These are phyloP conservation scores for Pongo abelii DNA, from an alignment of 2,113 vertebrate species.

Conservation along the genomic window DNA sequence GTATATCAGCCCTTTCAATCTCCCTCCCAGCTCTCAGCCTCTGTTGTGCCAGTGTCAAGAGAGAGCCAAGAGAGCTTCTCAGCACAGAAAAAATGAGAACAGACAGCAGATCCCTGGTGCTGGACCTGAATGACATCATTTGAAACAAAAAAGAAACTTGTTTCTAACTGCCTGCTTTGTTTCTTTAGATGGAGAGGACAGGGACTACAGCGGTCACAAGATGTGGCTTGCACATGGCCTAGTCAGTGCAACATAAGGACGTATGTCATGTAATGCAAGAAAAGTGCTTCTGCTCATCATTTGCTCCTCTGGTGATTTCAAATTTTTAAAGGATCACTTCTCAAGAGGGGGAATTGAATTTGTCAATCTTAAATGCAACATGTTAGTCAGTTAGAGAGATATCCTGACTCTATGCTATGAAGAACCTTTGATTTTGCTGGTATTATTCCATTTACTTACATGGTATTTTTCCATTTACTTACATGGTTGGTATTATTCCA, in stretches of 20 bases:
- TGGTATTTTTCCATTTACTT: neutral
- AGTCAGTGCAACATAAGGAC: neutral
- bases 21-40: neutral
- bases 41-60: neutral
- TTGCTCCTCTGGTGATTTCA: neutral
- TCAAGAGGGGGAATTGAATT: neutral
- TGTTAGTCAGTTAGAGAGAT: neutral
- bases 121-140: conserved; percentile 47
- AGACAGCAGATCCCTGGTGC: neutral
- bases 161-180: conserved; percentile 8
- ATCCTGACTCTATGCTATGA: neutral
- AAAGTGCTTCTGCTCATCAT: neutral
- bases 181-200: neutral
- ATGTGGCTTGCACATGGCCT: neutral
- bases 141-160: conserved; percentile 23
- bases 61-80: neutral
- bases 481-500: neutral
- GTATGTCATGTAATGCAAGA: neutral
- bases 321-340: neutral
- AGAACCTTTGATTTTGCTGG: neutral
- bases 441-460: neutral
- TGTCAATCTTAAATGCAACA: neutral
- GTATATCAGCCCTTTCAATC: neutral
- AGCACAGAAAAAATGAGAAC: conserved; percentile 44
- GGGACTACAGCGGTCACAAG: neutral